A percentile compares a stretch with the other conserved stretches of the same genome.
phyloP scores from a whole-genome alignment of 2,888 invertebrate genomes.

The Hemaris fuciformis region DNA sequence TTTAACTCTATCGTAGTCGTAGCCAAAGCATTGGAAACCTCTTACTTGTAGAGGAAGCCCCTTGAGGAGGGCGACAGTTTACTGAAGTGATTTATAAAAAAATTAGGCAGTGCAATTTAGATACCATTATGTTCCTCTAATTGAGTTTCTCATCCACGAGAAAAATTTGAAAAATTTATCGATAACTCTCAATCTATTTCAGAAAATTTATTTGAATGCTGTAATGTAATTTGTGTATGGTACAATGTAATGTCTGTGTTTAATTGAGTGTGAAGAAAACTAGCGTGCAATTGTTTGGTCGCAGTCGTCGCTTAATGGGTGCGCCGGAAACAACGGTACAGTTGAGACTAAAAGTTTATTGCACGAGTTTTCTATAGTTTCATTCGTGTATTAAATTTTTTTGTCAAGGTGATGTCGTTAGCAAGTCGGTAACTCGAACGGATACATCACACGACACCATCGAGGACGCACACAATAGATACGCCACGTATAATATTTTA shows the following conservation, averaged over 20 bases:
- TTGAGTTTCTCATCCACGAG: not conserved
- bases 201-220: not conserved
- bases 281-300: constrained; percentile 36
- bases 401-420: not conserved
- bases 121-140: not conserved
- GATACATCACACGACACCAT: not conserved
- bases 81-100: no score
- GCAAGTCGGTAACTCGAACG: not conserved
- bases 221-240: not conserved
- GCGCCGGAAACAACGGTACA: constrained; percentile 19
- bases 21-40: no score
- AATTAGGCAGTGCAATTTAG: no score
- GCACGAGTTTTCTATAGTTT: not conserved
- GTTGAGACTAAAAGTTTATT: not conserved
- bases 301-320: constrained; percentile 33
- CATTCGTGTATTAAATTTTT: not conserved
- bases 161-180: not conserved
- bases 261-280: constrained; percentile 52
- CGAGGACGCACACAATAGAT: not conserved
- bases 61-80: no score
- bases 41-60: no score
- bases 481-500: not conserved
- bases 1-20: no score
- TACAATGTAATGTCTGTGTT: constrained; percentile 30
- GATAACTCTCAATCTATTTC: not conserved